Evolutionary conservation across 2,888 invertebrate genomes (phyloP), one percentile per base, ranked within the genome.

Genomic region (Tyria jacobaeae): DNA sequence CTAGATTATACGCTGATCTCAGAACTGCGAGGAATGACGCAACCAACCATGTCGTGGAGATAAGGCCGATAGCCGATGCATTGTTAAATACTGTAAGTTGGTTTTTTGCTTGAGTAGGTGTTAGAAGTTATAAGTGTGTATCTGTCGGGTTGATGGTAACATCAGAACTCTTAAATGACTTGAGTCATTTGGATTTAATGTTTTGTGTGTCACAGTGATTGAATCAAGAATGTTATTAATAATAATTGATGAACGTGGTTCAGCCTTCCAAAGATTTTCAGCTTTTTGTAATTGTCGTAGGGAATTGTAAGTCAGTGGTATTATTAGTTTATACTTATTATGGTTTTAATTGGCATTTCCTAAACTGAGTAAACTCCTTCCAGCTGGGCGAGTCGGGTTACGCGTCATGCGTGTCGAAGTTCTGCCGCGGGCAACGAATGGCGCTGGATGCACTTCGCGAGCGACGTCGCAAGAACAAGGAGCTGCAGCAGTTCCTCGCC

Each of bases 371-470:
- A 10, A 12, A 21, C 12, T 27, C 6, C 0, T 0, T n/a, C 0
- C 94, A 96, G 82, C 91, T 95, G 56, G 98, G 98, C 1, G 97
- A 97, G 65, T 88, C 94, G 0, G 96, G 97, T 73, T 96, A 97
- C 87, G 94, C 95, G 62, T 95, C 96, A 0, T 97, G 98, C 56
- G 80, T 94, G 24, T 96, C 98, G 1, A 95, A 94, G 21, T 99
- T 98, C 90, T 98, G 98, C 86, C 96, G 97, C 76, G 96, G 97
- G 17, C 99, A 99, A 89, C 97, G 98, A 70, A 95, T 97, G 79
- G 98, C 98, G 1, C 91, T 98, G 58, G 98, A 98, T 71, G 94
- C 96, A 4, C 94, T 99, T 66, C 95, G 97, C 68, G 96, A 96
- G 82, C 92, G 96, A 9, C 94, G 97, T 49, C 96, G 96, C 76